A percentile compares a stretch with the other conserved stretches of the same genome.
Evolutionary conservation across 1,140 invertebrate genomes (phyloP).

Genomic region (Antheraea mylitta): DNA sequence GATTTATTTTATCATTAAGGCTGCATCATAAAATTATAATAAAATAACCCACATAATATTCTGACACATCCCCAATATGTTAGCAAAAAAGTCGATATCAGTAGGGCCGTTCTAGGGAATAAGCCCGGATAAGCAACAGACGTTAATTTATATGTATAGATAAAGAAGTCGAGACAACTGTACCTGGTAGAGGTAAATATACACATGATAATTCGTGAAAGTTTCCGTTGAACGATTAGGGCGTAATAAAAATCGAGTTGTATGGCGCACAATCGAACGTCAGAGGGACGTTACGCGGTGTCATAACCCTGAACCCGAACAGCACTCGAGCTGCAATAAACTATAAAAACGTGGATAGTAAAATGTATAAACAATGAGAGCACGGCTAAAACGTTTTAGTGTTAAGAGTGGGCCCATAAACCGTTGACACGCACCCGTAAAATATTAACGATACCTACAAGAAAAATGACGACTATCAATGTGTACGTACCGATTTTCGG

Average conservation of each 20-base stretch:
- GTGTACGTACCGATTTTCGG: constrained; percentile 69
- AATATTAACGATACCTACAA: constrained; percentile 76
- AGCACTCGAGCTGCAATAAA: constrained; percentile 61
- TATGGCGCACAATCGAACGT: constrained; percentile 55
- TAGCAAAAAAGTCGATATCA: too few species aligned
- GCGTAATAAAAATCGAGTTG: constrained; percentile 59
- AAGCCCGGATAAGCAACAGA: too few species aligned
- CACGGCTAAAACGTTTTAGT: constrained; percentile 75
- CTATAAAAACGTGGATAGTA: constrained; percentile 70
- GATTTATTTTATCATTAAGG: too few species aligned
- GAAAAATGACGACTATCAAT: constrained; percentile 76
- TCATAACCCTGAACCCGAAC: constrained; percentile 52
- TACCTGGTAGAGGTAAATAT: constrained; percentile 25
- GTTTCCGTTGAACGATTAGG: constrained; percentile 40
- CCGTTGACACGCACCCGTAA: constrained; percentile 73
- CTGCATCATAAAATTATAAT: too few species aligned
- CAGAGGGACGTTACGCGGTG: constrained; percentile 47
- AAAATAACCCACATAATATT: too few species aligned
- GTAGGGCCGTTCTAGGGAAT: too few species aligned
- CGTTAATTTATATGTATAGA: neutral
- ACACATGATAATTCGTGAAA: constrained; percentile 31
- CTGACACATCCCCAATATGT: too few species aligned
- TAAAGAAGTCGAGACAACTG: constrained; percentile 2
- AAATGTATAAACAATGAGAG: constrained; percentile 76
- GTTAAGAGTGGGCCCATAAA: constrained; percentile 75